A percentile compares a stretch with the other conserved stretches of the same genome.
phyloP scores from a whole-genome alignment of 2,797 vertebrate species.

The Poeciliopsis paucimaculata region DNA sequence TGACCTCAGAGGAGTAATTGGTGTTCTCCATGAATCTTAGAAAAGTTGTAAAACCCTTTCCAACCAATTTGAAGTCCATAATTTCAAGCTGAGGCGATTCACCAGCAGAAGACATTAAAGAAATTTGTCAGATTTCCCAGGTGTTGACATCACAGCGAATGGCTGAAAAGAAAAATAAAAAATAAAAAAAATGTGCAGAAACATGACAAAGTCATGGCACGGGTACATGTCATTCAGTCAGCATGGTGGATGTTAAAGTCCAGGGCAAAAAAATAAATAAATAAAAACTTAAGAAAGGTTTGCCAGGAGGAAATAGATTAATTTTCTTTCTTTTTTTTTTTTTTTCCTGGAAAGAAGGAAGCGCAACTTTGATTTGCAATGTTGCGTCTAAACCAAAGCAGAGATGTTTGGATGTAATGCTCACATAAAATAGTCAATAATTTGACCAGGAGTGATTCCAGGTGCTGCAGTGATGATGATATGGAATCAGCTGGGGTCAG shows the following conservation, averaged over 20 bases:
- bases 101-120: neutral
- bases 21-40: neutral
- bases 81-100: neutral
- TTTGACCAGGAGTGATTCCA: neutral
- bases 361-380: neutral
- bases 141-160: neutral
- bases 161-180: neutral
- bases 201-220: neutral
- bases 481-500: neutral
- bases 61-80: neutral
- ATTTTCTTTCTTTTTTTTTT: no score
- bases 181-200: neutral
- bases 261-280: no score
- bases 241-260: neutral
- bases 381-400: neutral
- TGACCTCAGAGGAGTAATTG: neutral
- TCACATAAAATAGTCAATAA: neutral
- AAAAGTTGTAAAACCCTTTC: conserved; percentile 2
- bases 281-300: neutral
- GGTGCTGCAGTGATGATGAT: neutral
- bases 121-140: neutral
- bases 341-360: neutral
- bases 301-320: neutral
- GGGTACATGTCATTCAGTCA: neutral
- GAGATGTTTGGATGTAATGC: neutral